phyloP scores from a whole-genome alignment of 2,888 invertebrate genomes.

The Pachliopta kotzebuea region DNA sequence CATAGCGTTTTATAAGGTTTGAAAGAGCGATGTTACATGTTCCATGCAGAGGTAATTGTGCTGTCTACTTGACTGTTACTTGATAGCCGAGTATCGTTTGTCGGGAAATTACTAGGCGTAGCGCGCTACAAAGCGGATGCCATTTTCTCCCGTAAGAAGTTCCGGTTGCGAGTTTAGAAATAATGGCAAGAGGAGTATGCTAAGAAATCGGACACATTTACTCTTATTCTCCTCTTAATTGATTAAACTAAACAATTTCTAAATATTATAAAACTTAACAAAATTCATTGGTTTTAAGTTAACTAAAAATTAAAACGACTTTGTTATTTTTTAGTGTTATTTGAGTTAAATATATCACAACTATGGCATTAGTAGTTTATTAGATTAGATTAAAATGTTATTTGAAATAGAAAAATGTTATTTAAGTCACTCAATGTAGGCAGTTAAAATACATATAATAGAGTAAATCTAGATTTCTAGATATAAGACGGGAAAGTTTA shows the following conservation, averaged over 20 bases:
- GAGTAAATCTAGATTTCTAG: conserved; percentile 19
- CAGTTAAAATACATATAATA: neutral
- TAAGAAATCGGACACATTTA: neutral
- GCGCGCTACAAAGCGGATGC: conserved; percentile 34
- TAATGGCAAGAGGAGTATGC: conserved; percentile 37
- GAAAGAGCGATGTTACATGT: conserved; percentile 14
- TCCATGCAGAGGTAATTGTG: conserved; percentile 19
- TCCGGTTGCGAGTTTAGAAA: conserved; percentile 56
- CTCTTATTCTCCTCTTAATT: neutral
- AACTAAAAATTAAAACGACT: neutral
- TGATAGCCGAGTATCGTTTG: conserved; percentile 51
- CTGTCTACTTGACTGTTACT: conserved; percentile 38
- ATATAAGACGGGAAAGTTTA: conserved; percentile 16
- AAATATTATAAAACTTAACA: neutral
- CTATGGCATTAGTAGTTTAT: no score
- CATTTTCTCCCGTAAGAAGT: conserved; percentile 56
- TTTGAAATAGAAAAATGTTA: no score
- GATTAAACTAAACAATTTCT: no score
- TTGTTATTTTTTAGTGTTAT: no score
- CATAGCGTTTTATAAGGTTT: neutral
- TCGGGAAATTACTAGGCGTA: conserved; percentile 38
- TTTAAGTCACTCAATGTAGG: neutral
- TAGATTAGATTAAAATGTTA: no score
- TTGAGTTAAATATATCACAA: no score
- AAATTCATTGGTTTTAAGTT: neutral